Evolutionary conservation across 2,797 vertebrate genomes (phyloP).

Genomic region (Perodicticus potto): DNA sequence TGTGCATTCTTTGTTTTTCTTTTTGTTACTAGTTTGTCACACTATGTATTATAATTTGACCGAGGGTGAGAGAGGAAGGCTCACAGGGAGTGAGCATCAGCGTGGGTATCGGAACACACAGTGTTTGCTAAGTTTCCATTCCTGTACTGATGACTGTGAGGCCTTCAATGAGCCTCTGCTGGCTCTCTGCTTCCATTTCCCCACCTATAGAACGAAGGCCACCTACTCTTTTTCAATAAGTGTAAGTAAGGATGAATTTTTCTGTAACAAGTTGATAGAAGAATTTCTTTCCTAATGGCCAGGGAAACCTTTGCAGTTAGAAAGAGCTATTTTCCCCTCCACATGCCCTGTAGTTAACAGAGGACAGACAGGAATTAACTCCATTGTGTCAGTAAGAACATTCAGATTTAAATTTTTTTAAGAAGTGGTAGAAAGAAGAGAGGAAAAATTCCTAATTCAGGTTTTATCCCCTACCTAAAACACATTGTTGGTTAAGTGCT

Average conservation of each 20-base stretch:
- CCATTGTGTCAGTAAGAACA: not conserved
- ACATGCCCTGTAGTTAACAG: not conserved
- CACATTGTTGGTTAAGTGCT: not conserved
- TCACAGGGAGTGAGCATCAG: not conserved
- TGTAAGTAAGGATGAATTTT: not conserved
- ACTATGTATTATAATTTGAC: not conserved
- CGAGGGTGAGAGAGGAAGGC: not conserved
- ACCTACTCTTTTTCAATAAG: no score
- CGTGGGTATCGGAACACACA: not conserved
- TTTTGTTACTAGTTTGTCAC: not conserved
- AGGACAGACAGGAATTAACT: not conserved
- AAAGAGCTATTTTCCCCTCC: not conserved
- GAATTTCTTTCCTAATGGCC: not conserved
- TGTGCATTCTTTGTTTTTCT: constrained; percentile 19
- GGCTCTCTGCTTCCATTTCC: constrained; percentile 20
- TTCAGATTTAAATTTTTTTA: not conserved
- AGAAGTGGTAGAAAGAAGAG: not conserved
- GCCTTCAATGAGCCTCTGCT: not conserved
- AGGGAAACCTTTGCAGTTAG: not conserved
- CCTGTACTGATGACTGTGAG: not conserved
- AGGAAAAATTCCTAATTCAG: not conserved
- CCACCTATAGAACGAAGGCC: not conserved
- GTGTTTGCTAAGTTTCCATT: not conserved
- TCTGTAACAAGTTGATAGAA: not conserved
- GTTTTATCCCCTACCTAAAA: not conserved